Percentiles rank a stretch among this genome's conserved stretches.
Evolutionary conservation across 2,113 vertebrate species (phyloP).

Genomic region (Microcebus murinus): DNA sequence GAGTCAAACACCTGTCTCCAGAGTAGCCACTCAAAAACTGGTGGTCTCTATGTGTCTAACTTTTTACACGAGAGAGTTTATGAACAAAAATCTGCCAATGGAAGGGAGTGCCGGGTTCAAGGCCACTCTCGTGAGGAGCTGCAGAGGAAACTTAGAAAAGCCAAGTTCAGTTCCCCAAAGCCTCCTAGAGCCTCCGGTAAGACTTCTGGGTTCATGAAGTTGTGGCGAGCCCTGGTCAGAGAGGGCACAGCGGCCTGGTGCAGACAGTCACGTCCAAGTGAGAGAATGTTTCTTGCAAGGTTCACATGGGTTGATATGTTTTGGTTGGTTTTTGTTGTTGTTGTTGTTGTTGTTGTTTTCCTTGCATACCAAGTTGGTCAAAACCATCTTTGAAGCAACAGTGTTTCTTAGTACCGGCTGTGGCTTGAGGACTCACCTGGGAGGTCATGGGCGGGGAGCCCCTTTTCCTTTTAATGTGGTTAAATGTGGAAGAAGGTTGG

Average conservation of each 20-base stretch:
- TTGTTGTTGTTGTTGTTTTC: not conserved
- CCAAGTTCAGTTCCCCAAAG: slow-evolving; percentile 81
- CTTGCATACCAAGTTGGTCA: slow-evolving; percentile 71
- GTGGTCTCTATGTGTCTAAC: not conserved
- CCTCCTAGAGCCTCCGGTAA: slow-evolving; percentile 89
- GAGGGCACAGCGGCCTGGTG: slow-evolving; percentile 44
- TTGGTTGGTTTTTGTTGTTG: slow-evolving; percentile 57
- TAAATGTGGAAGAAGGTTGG: not conserved
- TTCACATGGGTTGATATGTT: slow-evolving; percentile 68
- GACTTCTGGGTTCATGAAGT: slow-evolving; percentile 83
- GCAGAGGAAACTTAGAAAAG: slow-evolving; percentile 75
- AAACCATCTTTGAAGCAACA: slow-evolving; percentile 64
- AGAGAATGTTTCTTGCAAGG: slow-evolving; percentile 74
- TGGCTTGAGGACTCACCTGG: slow-evolving; percentile 9
- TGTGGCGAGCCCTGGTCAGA: slow-evolving; percentile 63
- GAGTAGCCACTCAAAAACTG: slow-evolving; percentile 44
- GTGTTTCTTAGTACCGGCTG: slow-evolving; percentile 45
- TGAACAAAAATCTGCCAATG: slow-evolving; percentile 42
- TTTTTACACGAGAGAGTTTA: slow-evolving; percentile 19
- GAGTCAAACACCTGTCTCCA: slow-evolving; percentile 40
- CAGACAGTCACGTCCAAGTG: not conserved
- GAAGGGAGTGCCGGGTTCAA: slow-evolving; percentile 62
- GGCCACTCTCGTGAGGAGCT: slow-evolving; percentile 64
- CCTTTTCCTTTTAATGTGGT: not conserved
- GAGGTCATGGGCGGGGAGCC: not conserved